Base-by-base conservation (phyloP, 2,888 invertebrate genomes). In the Ditylenchus weischeri region DNA sequence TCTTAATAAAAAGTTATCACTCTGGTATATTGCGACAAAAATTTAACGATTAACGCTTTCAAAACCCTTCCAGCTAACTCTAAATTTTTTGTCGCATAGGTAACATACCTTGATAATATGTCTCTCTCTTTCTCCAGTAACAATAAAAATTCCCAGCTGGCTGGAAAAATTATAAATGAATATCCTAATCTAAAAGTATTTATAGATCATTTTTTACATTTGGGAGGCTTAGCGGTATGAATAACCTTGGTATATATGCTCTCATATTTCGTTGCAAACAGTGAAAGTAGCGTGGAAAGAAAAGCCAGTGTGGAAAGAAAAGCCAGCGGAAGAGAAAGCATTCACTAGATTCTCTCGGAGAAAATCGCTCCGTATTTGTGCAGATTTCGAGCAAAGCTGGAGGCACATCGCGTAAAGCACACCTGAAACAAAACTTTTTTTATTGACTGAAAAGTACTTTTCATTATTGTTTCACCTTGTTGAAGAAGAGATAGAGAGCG, bases 261-360 rank as follows among this genome's bases (percentile, higher is more conserved):
- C 58, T 66, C 67, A 67, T n/a, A 50, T 60, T n/a, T 66, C 67
- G 38, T 49, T 50, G 13, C 48, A 19, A n/a, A 57, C 57, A 57
- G 65, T 49, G 49, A 54, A 58, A 11, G 7, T 29, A 43, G 15
- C 43, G 15, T 43, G 51, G 66, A 49, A 7, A 65, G 11, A 23
- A n/a, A n/a, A n/a, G n/a, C 63, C 63, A 64, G 49, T 38, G 23
- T 48, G 48, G 49, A 66, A 50, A 63, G 59, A 57, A 36, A 65
- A 57, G 19, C 66, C 66, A 43, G 63, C 54, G 54, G 54, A 54
- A 23, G 54, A 21, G 23, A 54, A 7, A 23, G 54, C 54, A 21
- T 7, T 23, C 21, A 54, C 6, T 15, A 54, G n/a, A 10, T 54
- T 21, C 29, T 54, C n/a, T n/a, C n/a, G n/a, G 54, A 15, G 54